These are phyloP conservation scores for Silurus meridionalis DNA, from an alignment of 2,113 vertebrate genomes.

Conservation along the genomic window DNA sequence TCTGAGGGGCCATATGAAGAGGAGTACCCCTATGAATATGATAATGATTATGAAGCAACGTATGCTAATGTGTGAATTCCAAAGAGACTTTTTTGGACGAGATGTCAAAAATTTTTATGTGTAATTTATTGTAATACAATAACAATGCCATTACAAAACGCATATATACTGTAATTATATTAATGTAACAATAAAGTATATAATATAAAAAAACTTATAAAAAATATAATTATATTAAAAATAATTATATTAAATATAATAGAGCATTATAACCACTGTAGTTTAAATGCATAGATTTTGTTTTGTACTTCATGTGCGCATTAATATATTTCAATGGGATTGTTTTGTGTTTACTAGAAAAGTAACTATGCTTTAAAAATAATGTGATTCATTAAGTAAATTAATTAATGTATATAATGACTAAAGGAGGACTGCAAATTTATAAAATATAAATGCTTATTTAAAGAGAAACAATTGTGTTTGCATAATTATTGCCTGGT, in stretches of 20 bases:
- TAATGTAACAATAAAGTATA: not conserved
- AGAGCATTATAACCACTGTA: not conserved
- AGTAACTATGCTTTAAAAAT: not conserved
- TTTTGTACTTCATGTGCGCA: not conserved
- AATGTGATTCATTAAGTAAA: not conserved
- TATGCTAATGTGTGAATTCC: conserved; percentile 23
- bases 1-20: conserved; percentile 1
- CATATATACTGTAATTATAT: not conserved
- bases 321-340: not conserved
- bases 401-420: not conserved
- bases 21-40: not conserved
- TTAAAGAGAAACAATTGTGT: not conserved
- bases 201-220: not conserved
- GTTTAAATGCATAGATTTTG: not conserved
- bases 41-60: conserved; percentile 18
- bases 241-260: no score
- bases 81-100: not conserved
- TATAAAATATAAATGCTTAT: not conserved
- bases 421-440: not conserved
- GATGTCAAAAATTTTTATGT: not conserved
- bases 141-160: not conserved
- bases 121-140: not conserved
- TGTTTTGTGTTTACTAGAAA: not conserved
- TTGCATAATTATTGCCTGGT: not conserved
- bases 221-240: no score